Evolutionary conservation across 2,113 vertebrate genomes (phyloP), one percentile per base, ranked within the genome.

Genomic region (Silurus glanis): DNA sequence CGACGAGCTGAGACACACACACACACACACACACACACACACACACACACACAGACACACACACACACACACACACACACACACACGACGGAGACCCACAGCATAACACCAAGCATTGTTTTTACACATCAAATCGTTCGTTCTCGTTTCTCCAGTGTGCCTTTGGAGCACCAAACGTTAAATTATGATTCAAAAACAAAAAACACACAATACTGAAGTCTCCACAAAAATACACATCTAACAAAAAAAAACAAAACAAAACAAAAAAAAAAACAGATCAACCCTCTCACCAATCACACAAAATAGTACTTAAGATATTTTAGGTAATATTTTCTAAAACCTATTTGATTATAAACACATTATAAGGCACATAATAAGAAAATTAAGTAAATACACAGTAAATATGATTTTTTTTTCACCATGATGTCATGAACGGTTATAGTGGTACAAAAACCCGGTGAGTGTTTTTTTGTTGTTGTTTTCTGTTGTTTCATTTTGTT

Each of bases 351-450:
- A 94, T 93, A 95, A 94, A 92, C 92, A 96, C 90, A 92, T 93
- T 94, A 92, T 96, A 97, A 96, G 96, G 96, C 96, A 97, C 96
- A 88, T 95, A 94, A 94, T 93, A 95, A 95, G 92, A 96, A 95
- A 96, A 95, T 93, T 86, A 96, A 94, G 93, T 93, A 95, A 96
- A 94, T 94, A 95, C 91, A 95, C 90, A 94, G 92, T 93, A 95
- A 95, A 95, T 95, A 91, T 94, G 94, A 95, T 93, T 85, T 84
- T 84, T 89, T 91, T 92, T 87, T 87, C 79, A 89, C 89, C 85
- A 94, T 92, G 91, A 94, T 94, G 93, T 92, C 88, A 95, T 95
- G 90, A 92, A 86, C 86, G 90, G 93, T 94, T 89, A 94, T 78
- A 96, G 94, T 96, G 94, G 94, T 96, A 96, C 91, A 96, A 96